Evolutionary conservation across 2,113 vertebrate species (phyloP).

Genomic region (Agelaius phoeniceus): DNA sequence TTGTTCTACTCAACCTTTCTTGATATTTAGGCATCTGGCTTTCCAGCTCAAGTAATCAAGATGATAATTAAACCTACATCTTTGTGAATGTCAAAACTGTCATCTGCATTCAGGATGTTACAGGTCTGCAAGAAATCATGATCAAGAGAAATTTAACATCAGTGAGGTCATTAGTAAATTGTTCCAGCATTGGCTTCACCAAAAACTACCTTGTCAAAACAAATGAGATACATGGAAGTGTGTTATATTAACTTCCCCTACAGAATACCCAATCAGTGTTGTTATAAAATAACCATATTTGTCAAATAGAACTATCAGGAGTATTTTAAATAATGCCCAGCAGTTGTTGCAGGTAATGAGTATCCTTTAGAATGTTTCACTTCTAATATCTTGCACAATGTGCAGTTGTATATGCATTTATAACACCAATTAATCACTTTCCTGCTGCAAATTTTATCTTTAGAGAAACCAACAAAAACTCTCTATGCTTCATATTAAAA

Average conservation of each 20-base stretch:
- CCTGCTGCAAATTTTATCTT: not conserved
- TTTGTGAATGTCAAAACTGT: slow-evolving; percentile 73
- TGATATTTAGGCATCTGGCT: slow-evolving; percentile 73
- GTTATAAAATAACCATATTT: not conserved
- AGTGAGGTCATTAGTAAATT: slow-evolving; percentile 21
- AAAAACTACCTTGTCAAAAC: slow-evolving; percentile 6
- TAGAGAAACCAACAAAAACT: not conserved
- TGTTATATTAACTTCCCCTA: not conserved
- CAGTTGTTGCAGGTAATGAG: not conserved
- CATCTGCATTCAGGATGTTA: slow-evolving; percentile 61
- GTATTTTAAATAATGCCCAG: not conserved
- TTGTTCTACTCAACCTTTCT: slow-evolving; percentile 67
- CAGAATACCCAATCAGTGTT: not conserved
- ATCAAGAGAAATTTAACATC: slow-evolving; percentile 35
- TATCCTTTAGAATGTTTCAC: not conserved
- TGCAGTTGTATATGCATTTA: not conserved
- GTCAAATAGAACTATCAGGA: not conserved
- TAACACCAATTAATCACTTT: not conserved
- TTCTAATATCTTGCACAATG: not conserved
- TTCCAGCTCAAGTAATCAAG: slow-evolving; percentile 67
- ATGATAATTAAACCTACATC: slow-evolving; percentile 67
- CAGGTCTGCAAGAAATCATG: slow-evolving; percentile 43
- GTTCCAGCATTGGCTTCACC: not conserved
- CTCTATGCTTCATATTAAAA: not conserved
- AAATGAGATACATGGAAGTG: not conserved